Base-by-base conservation (phyloP, 2,888 invertebrate species). In the Nymphalis c-album region DNA sequence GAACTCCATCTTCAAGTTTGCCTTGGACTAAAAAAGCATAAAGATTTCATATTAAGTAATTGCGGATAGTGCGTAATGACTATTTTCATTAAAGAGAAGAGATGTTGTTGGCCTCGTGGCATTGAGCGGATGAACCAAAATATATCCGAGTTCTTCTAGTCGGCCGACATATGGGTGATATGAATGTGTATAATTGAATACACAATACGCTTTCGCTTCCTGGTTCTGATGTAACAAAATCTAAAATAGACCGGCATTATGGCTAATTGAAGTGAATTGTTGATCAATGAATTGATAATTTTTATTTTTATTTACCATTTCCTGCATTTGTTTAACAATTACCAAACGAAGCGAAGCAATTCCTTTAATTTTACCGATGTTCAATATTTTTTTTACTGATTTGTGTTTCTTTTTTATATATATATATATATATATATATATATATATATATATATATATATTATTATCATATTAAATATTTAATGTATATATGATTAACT, bases 71-170 rank as follows among this genome's bases (percentile, higher is more conserved):
- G 69, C 69, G 80, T 78, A 83, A 84, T 85, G 85, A 84, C 80
- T 85, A 85, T 86, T 82, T 83, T 80, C 85, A 87, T 85, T 85
- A 84, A 89, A 74, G 81, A 76, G 84, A 89, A 74, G 81, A 76
- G 78, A 79, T 80, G 89, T 85, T 86, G 84, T 87, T 90, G 89
- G 87, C 91, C 91, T 78, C 87, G 84, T 89, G 90, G 87, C 91
- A 91, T 89, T 91, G 91, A 88, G 85, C 78, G 69, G 74, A 40
- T 67, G 64, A 74, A 76, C 78, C 62, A 75, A 83, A 79, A 81
- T 80, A 82, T 72, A 62, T 68, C 67, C 65, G 70, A 60, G 65
- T 64, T 69, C 60, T 53, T 60, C 46, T 40, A 13, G 13, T 40
- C 40, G 13, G 70, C 63, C 59, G 74, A 71, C 69, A 67, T 68